Conservation (phyloP, 2,113 vertebrate genomes). For the Mus pahari region DNA sequence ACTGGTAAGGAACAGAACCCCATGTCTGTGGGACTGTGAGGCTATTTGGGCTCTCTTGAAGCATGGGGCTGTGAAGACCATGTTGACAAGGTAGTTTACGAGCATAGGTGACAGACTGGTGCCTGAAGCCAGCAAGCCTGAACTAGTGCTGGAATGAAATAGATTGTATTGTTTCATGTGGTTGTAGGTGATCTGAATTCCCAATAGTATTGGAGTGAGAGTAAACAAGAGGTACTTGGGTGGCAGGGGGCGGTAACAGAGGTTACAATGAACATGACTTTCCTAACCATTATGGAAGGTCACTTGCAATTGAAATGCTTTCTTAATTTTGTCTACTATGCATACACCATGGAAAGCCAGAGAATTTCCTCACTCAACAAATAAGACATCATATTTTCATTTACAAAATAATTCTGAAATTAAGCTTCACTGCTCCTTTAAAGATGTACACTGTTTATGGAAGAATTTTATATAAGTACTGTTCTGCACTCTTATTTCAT, state of each 20-base stretch:
- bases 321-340: neutral
- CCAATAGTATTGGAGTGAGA: neutral
- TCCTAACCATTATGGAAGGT: neutral
- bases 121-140: neutral
- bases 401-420: constrained; percentile 2
- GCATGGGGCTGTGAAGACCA: neutral
- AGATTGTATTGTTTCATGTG: neutral
- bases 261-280: neutral
- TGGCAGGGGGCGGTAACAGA: neutral
- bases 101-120: neutral
- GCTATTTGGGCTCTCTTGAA: neutral
- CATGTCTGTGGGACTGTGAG: neutral
- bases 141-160: neutral
- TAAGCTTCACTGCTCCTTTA: neutral
- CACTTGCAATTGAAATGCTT: neutral
- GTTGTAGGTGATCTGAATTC: neutral
- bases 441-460: neutral
- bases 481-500: neutral
- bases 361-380: neutral
- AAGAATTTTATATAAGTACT: neutral
- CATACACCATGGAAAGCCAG: neutral
- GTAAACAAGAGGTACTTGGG: neutral
- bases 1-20: neutral
- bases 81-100: neutral
- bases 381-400: neutral